These are phyloP conservation scores for Spisula solida DNA, from an alignment of 2,888 invertebrate species.

Conservation along the genomic window DNA sequence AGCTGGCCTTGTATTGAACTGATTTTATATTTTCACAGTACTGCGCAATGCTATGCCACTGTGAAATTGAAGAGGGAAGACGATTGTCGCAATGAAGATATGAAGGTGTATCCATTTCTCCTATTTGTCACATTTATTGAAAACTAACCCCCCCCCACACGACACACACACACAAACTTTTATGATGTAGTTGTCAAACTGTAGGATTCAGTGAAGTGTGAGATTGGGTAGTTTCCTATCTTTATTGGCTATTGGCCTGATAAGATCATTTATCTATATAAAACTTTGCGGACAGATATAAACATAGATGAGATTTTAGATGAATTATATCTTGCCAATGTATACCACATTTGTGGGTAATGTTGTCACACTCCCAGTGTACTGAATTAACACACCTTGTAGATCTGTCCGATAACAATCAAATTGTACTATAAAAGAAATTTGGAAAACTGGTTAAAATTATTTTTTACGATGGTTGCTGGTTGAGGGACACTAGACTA, in stretches of 20 bases:
- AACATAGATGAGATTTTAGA: constrained; percentile 35
- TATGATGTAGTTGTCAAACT: constrained; percentile 36
- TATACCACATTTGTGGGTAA: constrained; percentile 34
- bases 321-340: constrained; percentile 34
- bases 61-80: constrained; percentile 36
- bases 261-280: constrained; percentile 35
- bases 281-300: constrained; percentile 35
- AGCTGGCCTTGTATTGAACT: background rate
- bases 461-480: constrained; percentile 12
- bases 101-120: constrained; percentile 28
- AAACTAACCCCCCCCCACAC: constrained; percentile 37
- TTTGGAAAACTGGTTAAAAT: background rate
- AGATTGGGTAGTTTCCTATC: constrained; percentile 40
- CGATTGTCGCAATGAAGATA: constrained; percentile 29
- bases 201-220: constrained; percentile 31
- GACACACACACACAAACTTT: background rate
- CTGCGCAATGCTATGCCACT: background rate
- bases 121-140: constrained; percentile 38
- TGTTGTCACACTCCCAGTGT: constrained; percentile 40
- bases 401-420: background rate
- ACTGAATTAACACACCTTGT: constrained; percentile 35
- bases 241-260: constrained; percentile 51
- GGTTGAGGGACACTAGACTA: too few species aligned
- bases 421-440: constrained; percentile 1
- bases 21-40: background rate